Evolutionary conservation across 1,140 invertebrate species (phyloP).

Genomic region (Achatina immaculata): DNA sequence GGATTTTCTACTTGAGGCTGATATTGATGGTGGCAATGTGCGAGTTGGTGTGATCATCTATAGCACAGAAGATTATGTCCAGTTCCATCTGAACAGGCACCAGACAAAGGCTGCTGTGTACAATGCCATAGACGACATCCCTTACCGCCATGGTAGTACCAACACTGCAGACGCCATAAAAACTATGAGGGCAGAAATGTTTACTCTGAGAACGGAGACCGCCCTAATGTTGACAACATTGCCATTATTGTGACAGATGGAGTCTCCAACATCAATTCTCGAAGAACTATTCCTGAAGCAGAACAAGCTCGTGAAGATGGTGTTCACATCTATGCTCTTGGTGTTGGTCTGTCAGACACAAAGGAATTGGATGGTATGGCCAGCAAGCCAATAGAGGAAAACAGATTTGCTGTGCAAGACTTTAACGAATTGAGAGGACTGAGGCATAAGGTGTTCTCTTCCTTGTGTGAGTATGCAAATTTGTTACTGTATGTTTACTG

Average conservation of each 20-base stretch:
- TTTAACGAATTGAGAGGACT: conserved; percentile 6
- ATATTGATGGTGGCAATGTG: conserved; percentile 27
- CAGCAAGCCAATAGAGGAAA: conserved; percentile 21
- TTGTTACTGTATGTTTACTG: no score
- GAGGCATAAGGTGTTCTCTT: conserved; percentile 10
- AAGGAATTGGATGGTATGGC: conserved; percentile 29
- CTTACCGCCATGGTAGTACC: conserved; percentile 19
- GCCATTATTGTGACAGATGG: conserved; percentile 26
- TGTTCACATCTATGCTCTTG: conserved; percentile 29
- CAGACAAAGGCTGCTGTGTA: conserved; percentile 5
- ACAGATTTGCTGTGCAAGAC: conserved; percentile 21
- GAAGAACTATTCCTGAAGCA: conserved; percentile 24
- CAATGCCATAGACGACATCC: conserved; percentile 24
- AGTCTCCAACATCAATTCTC: conserved; percentile 22
- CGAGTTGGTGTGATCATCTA: conserved; percentile 23
- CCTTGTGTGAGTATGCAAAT: not conserved
- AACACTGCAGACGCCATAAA: conserved; percentile 16
- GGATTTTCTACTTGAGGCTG: conserved; percentile 18
- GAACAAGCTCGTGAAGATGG: conserved; percentile 18
- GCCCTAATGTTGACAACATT: conserved; percentile 17
- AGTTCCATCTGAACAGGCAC: conserved; percentile 23
- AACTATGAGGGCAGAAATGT: conserved; percentile 13
- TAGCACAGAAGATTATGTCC: conserved; percentile 15
- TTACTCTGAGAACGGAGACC: conserved; percentile 14
- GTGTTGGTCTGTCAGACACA: conserved; percentile 21